Evolutionary conservation across 2,888 invertebrate species (phyloP).

Genomic region (Parelbella ahira): DNA sequence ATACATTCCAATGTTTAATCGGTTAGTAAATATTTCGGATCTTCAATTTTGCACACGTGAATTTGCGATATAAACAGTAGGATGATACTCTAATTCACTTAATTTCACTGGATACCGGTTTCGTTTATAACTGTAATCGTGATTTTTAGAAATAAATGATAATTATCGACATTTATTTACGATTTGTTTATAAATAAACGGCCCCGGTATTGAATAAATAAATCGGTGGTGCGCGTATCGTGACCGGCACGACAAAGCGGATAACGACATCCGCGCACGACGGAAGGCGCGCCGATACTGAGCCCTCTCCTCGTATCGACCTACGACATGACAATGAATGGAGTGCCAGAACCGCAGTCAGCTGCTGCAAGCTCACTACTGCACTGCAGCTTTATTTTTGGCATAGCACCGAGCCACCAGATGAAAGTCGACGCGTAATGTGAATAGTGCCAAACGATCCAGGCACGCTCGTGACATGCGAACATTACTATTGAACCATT

Average conservation of each 20-base stretch:
- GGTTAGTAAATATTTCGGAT: conserved; percentile 23
- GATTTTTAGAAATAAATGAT: not conserved
- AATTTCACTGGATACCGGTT: conserved; percentile 9
- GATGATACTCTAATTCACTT: conserved; percentile 2
- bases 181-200: conserved; percentile 64
- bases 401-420: conserved; percentile 59
- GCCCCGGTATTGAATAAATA: too few relatives aligned
- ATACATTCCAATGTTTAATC: conserved; percentile 29
- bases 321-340: conserved; percentile 61
- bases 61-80: conserved; percentile 13
- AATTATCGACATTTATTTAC: conserved; percentile 6
- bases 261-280: conserved; percentile 47
- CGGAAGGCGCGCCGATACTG: conserved; percentile 65
- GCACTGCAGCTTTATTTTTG: conserved; percentile 80
- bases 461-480: conserved; percentile 38
- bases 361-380: conserved; percentile 70
- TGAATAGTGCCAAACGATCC: conserved; percentile 35
- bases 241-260: conserved; percentile 15
- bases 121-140: not conserved
- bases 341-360: conserved; percentile 59
- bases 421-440: conserved; percentile 31
- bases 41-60: conserved; percentile 20
- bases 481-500: conserved; percentile 35
- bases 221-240: conserved; percentile 28
- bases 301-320: conserved; percentile 32